Evolutionary conservation across 2,888 invertebrate genomes (phyloP).

Genomic region (Watsonalla binaria): DNA sequence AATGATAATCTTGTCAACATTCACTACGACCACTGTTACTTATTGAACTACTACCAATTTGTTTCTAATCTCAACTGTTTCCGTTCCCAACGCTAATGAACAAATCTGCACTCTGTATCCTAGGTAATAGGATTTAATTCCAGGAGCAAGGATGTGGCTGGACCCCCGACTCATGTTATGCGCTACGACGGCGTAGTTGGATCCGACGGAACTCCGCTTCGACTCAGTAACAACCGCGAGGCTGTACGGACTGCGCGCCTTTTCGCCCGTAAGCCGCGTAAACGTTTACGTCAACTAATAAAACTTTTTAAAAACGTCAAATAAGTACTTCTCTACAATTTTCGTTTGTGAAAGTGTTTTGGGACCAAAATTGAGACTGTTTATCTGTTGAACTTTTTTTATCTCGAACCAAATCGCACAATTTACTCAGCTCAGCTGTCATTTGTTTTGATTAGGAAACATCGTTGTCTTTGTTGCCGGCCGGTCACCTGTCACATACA

Average conservation of each 20-base stretch:
- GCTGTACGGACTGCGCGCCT: conserved; percentile 61
- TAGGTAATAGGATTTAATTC: conserved; percentile 28
- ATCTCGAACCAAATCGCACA: conserved; percentile 29
- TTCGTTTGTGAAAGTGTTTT: conserved; percentile 35
- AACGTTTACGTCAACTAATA: conserved; percentile 57
- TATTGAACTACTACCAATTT: neutral
- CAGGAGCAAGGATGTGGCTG: conserved; percentile 34
- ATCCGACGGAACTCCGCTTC: conserved; percentile 34
- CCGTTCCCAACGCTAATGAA: neutral
- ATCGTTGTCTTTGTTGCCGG: conserved; percentile 38
- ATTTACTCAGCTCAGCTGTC: conserved; percentile 45
- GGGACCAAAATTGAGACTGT: conserved; percentile 18
- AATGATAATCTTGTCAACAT: neutral
- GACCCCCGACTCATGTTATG: conserved; percentile 20
- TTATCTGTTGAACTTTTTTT: conserved; percentile 17
- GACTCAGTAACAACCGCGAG: conserved; percentile 60
- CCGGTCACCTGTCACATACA: conserved; percentile 60
- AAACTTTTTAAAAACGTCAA: conserved; percentile 44
- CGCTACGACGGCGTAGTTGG: conserved; percentile 31
- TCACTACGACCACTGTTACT: neutral
- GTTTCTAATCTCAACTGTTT: conserved; percentile 1
- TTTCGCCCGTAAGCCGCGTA: conserved; percentile 48
- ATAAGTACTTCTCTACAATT: conserved; percentile 9
- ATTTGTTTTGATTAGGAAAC: conserved; percentile 64
- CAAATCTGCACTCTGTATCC: conserved; percentile 19